Evolutionary conservation across 2,113 vertebrate genomes (phyloP).

Genomic region (Heliornis fulica): DNA sequence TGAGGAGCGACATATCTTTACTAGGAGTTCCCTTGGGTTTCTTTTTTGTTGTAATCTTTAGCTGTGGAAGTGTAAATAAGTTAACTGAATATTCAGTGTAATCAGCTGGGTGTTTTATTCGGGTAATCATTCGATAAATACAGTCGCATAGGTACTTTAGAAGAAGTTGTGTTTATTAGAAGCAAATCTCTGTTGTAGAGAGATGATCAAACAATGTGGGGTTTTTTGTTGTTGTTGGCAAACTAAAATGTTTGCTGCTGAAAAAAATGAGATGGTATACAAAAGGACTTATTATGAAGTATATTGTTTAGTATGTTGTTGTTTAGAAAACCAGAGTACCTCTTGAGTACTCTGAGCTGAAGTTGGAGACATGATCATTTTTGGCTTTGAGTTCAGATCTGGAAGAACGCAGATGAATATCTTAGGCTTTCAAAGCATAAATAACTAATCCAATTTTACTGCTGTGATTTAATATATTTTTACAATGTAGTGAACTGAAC

Average conservation of each 20-base stretch:
- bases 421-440: background rate
- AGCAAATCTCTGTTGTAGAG: background rate
- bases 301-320: background rate
- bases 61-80: conserved; percentile 26
- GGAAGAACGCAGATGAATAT: background rate
- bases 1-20: background rate
- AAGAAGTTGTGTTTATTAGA: background rate
- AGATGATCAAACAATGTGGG: background rate
- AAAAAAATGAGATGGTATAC: background rate
- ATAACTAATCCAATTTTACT: background rate
- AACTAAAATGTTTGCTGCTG: background rate
- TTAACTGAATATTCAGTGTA: conserved; percentile 53
- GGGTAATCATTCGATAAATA: background rate
- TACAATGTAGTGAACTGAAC: background rate
- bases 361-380: background rate
- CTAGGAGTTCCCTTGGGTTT: background rate
- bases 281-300: background rate
- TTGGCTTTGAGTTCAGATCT: too few relatives aligned
- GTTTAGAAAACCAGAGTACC: background rate
- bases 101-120: conserved; percentile 20
- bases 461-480: background rate
- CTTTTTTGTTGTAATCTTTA: conserved; percentile 11
- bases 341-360: background rate
- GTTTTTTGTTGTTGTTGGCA: background rate
- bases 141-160: background rate